phyloP scores from a whole-genome alignment of 2,113 vertebrate genomes.

The Reinhardtius hippoglossoides region DNA sequence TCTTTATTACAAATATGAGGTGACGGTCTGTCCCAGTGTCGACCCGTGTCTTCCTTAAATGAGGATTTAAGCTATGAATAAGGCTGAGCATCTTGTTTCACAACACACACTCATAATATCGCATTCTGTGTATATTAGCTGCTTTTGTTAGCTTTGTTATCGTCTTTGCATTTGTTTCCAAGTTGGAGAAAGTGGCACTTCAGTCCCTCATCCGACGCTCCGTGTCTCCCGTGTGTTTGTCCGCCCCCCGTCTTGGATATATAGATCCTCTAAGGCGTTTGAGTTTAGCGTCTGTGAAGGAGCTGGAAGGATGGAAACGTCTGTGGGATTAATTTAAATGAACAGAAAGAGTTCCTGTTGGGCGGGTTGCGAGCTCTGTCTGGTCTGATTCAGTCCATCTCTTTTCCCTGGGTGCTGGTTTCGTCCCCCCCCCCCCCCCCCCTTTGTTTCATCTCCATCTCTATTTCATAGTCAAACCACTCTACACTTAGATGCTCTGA shows the following conservation, averaged over 20 bases:
- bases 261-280: conserved; percentile 58
- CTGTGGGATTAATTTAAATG: conserved; percentile 83
- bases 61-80: no score
- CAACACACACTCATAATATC: no score
- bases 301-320: conserved; percentile 66
- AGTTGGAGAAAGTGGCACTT: background rate
- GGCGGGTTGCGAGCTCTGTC: conserved; percentile 74
- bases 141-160: background rate
- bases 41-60: no score
- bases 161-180: background rate
- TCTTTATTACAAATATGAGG: no score
- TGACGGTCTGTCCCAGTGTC: no score
- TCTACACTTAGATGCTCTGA: conserved; percentile 80
- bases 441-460: conserved; percentile 72
- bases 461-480: conserved; percentile 62
- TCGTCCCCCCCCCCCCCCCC: conserved; percentile 73
- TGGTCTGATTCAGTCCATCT: conserved; percentile 84
- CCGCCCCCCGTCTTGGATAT: conserved; percentile 37
- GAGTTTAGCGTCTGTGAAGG: conserved; percentile 64
- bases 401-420: conserved; percentile 65
- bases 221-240: conserved; percentile 28
- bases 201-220: conserved; percentile 6
- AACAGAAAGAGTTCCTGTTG: conserved; percentile 77
- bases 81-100: no score
- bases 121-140: no score